Conservation (phyloP, 2,113 vertebrate genomes). For the Genyomyrus donnyi region DNA sequence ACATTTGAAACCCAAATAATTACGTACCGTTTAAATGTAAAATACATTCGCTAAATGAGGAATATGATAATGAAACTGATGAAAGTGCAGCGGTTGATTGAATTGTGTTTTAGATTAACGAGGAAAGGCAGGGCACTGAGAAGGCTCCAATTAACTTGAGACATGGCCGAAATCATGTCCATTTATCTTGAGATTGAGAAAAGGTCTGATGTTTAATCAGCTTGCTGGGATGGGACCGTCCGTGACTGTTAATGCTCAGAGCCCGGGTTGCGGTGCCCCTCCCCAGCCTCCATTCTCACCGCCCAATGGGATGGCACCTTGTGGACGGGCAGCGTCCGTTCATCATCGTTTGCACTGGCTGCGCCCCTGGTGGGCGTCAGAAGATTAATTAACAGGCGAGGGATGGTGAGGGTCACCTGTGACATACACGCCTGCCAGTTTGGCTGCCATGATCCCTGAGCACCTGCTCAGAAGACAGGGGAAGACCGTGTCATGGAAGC, state of each 20-base stretch:
- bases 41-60: background rate
- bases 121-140: background rate
- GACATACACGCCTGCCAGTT: background rate
- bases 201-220: conserved; percentile 14
- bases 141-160: background rate
- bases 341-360: background rate
- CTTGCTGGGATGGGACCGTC: background rate
- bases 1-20: background rate
- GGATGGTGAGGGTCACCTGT: background rate
- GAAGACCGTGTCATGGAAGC: background rate
- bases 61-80: background rate
- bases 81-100: background rate
- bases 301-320: background rate
- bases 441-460: background rate
- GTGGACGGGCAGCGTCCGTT: background rate
- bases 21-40: background rate
- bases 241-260: background rate
- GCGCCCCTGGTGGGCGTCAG: background rate
- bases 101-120: background rate
- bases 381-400: background rate
- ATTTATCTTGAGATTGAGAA: conserved; percentile 15
- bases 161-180: background rate
- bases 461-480: background rate
- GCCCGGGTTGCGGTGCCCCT: background rate
- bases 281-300: background rate